phyloP scores from a whole-genome alignment of 2,113 vertebrate genomes.

The Rhynchomys soricoides region DNA sequence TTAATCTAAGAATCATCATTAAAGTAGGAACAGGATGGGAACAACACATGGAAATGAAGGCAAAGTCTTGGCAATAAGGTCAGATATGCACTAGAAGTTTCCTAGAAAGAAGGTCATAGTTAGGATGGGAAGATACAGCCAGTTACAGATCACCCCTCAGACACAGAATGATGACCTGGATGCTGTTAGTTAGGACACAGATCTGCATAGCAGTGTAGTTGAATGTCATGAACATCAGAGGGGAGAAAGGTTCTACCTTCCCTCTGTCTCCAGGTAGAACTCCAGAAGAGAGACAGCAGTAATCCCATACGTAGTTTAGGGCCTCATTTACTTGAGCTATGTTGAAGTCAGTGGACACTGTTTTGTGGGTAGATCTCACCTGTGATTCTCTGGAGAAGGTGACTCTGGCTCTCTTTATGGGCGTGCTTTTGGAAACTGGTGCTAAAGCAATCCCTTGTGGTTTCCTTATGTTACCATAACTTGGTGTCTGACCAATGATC shows the following conservation, averaged over 20 bases:
- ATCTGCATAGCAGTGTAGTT: background rate
- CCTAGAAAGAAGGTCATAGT: background rate
- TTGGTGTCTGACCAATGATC: slow-evolving; percentile 38
- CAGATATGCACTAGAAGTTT: background rate
- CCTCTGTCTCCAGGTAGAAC: background rate
- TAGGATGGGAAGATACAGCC: background rate
- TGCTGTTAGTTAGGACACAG: background rate
- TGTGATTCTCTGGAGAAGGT: background rate
- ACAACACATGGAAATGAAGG: background rate
- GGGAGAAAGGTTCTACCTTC: background rate
- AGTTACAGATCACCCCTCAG: background rate
- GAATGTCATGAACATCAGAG: background rate
- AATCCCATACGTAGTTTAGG: background rate
- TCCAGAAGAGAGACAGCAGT: background rate
- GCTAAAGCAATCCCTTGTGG: slow-evolving; percentile 77
- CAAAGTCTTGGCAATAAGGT: background rate
- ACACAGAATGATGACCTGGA: background rate
- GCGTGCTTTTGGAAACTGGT: slow-evolving; percentile 79
- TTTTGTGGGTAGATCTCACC: slow-evolving; percentile 30
- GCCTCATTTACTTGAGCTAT: background rate
- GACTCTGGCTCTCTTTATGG: slow-evolving; percentile 62
- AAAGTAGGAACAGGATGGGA: background rate
- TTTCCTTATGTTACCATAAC: slow-evolving; percentile 3
- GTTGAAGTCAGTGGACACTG: slow-evolving; percentile 24
- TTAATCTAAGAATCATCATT: background rate